Evolutionary conservation across 2,113 vertebrate species (phyloP), one percentile per base, ranked within the genome.

Genomic region (Dicerorhinus sumatrensis): DNA sequence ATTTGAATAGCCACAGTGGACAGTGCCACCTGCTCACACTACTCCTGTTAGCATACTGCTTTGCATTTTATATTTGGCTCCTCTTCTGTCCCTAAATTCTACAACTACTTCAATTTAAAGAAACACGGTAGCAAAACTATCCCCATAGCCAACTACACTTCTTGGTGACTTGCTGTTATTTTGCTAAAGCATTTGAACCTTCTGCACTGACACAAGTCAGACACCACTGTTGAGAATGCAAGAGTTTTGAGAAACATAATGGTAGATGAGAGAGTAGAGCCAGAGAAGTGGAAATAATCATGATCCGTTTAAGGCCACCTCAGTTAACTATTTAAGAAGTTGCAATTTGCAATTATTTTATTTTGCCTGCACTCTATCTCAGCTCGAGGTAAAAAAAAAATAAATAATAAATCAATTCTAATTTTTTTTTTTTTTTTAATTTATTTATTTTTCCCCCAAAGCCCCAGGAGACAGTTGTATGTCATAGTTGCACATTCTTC

Each of bases 31-130:
- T 84, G 29, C 65, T 17, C 13, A 25, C 17, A 21, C 48, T 42
- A 67, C 25, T 85, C 36, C 46, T 2, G 7, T 42, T 58, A 77
- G 17, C 1, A 31, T 10, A 82, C 8, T 67, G 67, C 13, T 90
- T 92, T 81, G n/a, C 33, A 63, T 70, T 65, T 51, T 67, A 69
- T 39, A 10, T 76, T 82, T 97, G 42, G 18, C 16, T 77, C 51
- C 67, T 93, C 31, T 42, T 81, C 77, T 76, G 18, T n/a, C 58
- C 58, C 17, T n/a, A 82, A 97, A 51, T 65, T 95, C 65, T 84
- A 85, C 42, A 83, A 54, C 33, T 21, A 63, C 25, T 97, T 81
- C 67, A 76, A 36, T 65, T 85, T 77, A 77, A 96, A 87, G 62
- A 63, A 60, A 48, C 17, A 63, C 0, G 29, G 6, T 46, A 69